Conservation (phyloP, 2,888 invertebrate genomes). For the Allophyes oxyacanthae region DNA sequence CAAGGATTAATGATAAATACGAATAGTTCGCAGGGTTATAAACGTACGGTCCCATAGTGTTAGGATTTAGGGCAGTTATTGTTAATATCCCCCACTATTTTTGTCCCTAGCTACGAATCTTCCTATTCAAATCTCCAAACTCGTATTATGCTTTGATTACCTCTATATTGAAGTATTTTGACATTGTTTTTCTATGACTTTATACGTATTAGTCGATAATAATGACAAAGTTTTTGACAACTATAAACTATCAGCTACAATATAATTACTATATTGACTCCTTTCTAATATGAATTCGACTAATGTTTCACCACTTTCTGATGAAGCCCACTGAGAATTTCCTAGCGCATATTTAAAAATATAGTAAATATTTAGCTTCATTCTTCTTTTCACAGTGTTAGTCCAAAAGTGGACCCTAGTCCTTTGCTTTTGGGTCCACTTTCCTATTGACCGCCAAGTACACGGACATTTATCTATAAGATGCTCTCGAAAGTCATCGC, state of each 20-base stretch:
- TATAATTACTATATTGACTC: neutral
- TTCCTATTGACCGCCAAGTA: too few species aligned
- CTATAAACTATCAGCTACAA: constrained; percentile 47
- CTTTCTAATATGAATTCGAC: neutral
- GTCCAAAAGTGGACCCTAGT: too few species aligned
- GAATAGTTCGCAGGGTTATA: constrained; percentile 57
- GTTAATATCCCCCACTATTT: constrained; percentile 11
- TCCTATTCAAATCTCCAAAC: constrained; percentile 21
- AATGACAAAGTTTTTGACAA: constrained; percentile 27
- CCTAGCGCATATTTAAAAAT: too few species aligned
- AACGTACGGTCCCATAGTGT: constrained; percentile 49
- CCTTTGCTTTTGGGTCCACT: too few species aligned
- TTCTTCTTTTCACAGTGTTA: too few species aligned
- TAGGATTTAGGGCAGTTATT: constrained; percentile 32
- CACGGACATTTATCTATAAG: too few species aligned
- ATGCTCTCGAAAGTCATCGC: too few species aligned
- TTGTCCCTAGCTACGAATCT: constrained; percentile 14
- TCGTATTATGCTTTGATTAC: constrained; percentile 18
- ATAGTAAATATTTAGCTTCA: too few species aligned
- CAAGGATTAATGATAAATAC: constrained; percentile 41
- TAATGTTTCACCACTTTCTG: neutral
- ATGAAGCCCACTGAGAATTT: neutral
- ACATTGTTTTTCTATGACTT: constrained; percentile 24
- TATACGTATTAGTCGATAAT: constrained; percentile 30
- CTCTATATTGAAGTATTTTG: constrained; percentile 18